A percentile compares a stretch with the other conserved stretches of the same genome.
Conservation (phyloP, 2,113 vertebrate genomes). For the Ivindomyrus marchei region DNA sequence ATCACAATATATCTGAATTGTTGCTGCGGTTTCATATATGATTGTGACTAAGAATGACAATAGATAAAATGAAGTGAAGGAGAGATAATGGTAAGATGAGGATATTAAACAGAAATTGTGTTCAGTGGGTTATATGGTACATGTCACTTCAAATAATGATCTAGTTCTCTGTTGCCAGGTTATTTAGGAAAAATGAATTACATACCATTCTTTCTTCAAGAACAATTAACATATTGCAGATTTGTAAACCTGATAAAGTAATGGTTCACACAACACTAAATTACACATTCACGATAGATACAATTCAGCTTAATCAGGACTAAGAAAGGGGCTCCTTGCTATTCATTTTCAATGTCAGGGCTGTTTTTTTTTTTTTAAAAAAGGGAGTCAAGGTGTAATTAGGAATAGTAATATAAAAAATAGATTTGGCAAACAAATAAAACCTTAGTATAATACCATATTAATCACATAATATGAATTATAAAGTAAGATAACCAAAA, state of each 20-base stretch:
- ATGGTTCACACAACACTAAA: neutral
- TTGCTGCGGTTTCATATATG: neutral
- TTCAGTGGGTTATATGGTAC: constrained; percentile 13
- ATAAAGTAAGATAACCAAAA: neutral
- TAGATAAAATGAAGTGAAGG: neutral
- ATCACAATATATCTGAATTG: neutral
- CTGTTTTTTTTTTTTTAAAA: neutral
- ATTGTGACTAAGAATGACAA: neutral
- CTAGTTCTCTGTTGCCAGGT: neutral
- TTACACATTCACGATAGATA: neutral
- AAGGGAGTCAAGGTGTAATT: neutral
- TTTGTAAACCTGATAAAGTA: neutral
- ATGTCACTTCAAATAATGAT: neutral
- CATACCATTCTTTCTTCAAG: neutral
- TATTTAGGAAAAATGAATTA: neutral
- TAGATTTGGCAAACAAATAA: neutral
- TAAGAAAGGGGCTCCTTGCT: neutral
- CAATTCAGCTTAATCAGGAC: neutral
- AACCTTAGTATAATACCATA: neutral
- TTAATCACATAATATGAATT: neutral
- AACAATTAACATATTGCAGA: neutral
- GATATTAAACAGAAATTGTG: neutral
- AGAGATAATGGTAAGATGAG: neutral
- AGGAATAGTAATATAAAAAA: neutral
- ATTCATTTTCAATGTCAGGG: neutral